Percentiles rank a stretch among this genome's conserved stretches.
phyloP scores from a whole-genome alignment of 2,888 invertebrate species.

The Hermaeophaga mercurialis region DNA sequence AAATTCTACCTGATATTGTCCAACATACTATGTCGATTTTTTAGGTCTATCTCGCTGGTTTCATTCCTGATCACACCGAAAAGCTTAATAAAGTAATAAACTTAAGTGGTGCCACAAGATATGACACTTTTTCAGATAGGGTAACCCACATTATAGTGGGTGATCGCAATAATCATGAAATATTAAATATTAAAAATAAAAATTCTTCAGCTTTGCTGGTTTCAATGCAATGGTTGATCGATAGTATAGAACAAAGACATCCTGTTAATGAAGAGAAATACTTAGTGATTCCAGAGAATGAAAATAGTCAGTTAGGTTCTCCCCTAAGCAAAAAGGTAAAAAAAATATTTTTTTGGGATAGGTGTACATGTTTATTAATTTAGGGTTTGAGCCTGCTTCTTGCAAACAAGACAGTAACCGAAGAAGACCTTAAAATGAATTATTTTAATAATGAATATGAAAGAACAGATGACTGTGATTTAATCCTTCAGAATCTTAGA shows the following conservation, averaged over 20 bases:
- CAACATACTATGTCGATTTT: no score
- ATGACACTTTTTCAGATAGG: conserved; percentile 75
- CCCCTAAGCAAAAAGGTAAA: conserved; percentile 66
- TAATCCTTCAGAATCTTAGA: background rate
- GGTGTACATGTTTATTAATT: conserved; percentile 28
- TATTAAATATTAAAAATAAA: conserved; percentile 51
- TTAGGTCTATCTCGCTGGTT: conserved; percentile 73
- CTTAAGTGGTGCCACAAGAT: conserved; percentile 81
- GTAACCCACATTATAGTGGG: conserved; percentile 83
- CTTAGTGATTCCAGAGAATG: conserved; percentile 40
- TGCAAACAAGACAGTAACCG: conserved; percentile 40
- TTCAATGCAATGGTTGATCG: conserved; percentile 74
- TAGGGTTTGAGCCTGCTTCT: conserved; percentile 52
- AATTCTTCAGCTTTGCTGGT: conserved; percentile 61
- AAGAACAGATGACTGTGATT: conserved; percentile 1
- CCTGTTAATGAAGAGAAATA: conserved; percentile 64
- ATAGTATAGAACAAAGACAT: conserved; percentile 69
- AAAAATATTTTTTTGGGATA: conserved; percentile 7
- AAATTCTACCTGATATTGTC: no score
- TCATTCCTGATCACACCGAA: conserved; percentile 66
- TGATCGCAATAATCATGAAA: conserved; percentile 60
- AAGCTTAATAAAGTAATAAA: conserved; percentile 73
- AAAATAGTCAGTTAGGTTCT: conserved; percentile 52
- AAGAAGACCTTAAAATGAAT: conserved; percentile 34
- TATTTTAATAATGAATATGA: conserved; percentile 17